A percentile compares a stretch with the other conserved stretches of the same genome.
These are phyloP conservation scores for Macroteleia sp. DNA, from an alignment of 2,888 invertebrate species.

Conservation along the genomic window DNA sequence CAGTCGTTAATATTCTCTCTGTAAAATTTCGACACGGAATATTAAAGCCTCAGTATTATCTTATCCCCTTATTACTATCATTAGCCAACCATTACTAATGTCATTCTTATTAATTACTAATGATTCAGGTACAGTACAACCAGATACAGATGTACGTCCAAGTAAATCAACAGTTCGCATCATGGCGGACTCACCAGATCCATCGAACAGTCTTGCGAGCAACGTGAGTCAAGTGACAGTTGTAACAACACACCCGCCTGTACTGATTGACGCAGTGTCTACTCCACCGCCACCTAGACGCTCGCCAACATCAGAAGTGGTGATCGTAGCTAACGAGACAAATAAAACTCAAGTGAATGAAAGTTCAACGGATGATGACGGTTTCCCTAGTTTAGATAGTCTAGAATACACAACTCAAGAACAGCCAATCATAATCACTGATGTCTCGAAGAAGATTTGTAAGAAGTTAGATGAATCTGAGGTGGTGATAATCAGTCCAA, in stretches of 20 bases:
- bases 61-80: too few species aligned
- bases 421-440: slow-evolving; percentile 82
- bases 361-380: slow-evolving; percentile 90
- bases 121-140: slow-evolving; percentile 74
- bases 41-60: too few species aligned
- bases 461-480: slow-evolving; percentile 94
- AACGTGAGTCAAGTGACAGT: slow-evolving; percentile 92
- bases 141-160: slow-evolving; percentile 78
- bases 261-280: slow-evolving; percentile 89
- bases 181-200: slow-evolving; percentile 85
- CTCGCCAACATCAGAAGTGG: slow-evolving; percentile 89
- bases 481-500: slow-evolving; percentile 91
- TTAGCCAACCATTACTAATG: too few species aligned
- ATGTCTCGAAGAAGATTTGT: slow-evolving; percentile 83
- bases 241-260: slow-evolving; percentile 93
- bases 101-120: too few species aligned
- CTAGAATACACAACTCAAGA: slow-evolving; percentile 86
- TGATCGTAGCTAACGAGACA: slow-evolving; percentile 91
- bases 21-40: too few species aligned
- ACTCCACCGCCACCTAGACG: slow-evolving; percentile 88
- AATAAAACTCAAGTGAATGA: slow-evolving; percentile 88
- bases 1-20: too few species aligned
- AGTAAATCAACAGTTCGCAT: slow-evolving; percentile 85
- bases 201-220: slow-evolving; percentile 89
- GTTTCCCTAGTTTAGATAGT: slow-evolving; percentile 90